A percentile compares a stretch with the other conserved stretches of the same genome.
Evolutionary conservation across 1,140 invertebrate genomes (phyloP).

Genomic region (Papilio glaucus): DNA sequence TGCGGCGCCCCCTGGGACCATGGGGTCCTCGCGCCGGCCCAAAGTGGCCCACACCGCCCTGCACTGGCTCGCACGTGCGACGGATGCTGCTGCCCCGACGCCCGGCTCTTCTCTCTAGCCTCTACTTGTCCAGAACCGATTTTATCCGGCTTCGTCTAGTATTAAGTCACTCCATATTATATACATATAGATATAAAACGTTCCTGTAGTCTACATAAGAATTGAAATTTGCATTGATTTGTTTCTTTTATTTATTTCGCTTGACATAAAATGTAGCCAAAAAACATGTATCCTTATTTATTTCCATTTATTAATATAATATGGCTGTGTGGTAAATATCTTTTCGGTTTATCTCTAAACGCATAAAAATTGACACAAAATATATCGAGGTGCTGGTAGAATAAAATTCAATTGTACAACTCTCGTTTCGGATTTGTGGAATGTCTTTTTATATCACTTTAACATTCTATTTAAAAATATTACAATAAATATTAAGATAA

Average conservation of each 20-base stretch:
- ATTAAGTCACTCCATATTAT: constrained; percentile 33
- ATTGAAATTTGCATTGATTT: constrained; percentile 41
- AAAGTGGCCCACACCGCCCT: background rate
- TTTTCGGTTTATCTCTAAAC: constrained; percentile 34
- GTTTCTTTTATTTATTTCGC: constrained; percentile 57
- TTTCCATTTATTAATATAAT: constrained; percentile 67
- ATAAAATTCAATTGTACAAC: constrained; percentile 42
- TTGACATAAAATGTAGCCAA: constrained; percentile 63
- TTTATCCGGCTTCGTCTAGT: constrained; percentile 27
- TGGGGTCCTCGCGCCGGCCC: background rate
- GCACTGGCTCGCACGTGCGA: background rate
- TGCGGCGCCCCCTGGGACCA: constrained; percentile 1
- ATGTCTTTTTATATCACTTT: constrained; percentile 54
- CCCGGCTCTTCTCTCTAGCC: constrained; percentile 18
- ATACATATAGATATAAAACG: constrained; percentile 56
- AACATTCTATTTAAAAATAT: constrained; percentile 25
- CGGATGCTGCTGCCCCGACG: background rate
- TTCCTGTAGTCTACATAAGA: constrained; percentile 68
- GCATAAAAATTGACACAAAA: constrained; percentile 52
- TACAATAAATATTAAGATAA: constrained; percentile 31
- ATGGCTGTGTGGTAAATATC: constrained; percentile 62
- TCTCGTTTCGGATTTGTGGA: constrained; percentile 42
- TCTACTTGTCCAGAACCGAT: constrained; percentile 23
- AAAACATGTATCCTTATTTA: constrained; percentile 64
- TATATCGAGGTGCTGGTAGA: constrained; percentile 68